phyloP scores from a whole-genome alignment of 2,888 invertebrate genomes.

The Drosophila mimica region DNA sequence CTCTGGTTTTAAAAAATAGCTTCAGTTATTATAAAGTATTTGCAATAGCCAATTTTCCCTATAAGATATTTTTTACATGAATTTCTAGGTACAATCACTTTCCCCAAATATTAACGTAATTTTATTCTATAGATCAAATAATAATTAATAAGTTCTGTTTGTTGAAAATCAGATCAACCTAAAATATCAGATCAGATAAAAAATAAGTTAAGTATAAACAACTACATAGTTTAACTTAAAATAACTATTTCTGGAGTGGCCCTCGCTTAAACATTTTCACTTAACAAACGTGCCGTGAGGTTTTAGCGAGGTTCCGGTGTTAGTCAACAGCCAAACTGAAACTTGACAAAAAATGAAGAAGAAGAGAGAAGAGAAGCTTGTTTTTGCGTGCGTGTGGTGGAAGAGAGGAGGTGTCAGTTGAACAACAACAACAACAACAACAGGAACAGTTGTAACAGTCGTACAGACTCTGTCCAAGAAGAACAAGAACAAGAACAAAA shows the following conservation, averaged over 20 bases:
- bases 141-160: too few species aligned
- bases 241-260: neutral
- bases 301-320: slow-evolving; percentile 63
- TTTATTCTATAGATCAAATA: neutral
- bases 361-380: slow-evolving; percentile 1
- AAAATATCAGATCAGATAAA: too few species aligned
- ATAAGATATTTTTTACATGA: neutral
- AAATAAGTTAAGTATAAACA: neutral
- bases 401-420: slow-evolving; percentile 40
- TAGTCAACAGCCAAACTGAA: slow-evolving; percentile 51
- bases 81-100: too few species aligned
- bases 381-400: slow-evolving; percentile 21
- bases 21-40: neutral
- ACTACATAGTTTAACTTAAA: neutral
- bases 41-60: neutral
- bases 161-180: too few species aligned
- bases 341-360: slow-evolving; percentile 45
- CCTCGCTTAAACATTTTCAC: slow-evolving; percentile 32
- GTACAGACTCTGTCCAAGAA: slow-evolving; percentile 6
- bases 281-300: slow-evolving; percentile 30
- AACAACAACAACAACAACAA: neutral
- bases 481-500: slow-evolving; percentile 37
- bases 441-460: slow-evolving; percentile 10
- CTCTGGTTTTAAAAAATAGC: neutral
- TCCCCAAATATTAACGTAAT: neutral